Evolutionary conservation across 1,140 invertebrate genomes (phyloP).

Genomic region (Linepithema humile): DNA sequence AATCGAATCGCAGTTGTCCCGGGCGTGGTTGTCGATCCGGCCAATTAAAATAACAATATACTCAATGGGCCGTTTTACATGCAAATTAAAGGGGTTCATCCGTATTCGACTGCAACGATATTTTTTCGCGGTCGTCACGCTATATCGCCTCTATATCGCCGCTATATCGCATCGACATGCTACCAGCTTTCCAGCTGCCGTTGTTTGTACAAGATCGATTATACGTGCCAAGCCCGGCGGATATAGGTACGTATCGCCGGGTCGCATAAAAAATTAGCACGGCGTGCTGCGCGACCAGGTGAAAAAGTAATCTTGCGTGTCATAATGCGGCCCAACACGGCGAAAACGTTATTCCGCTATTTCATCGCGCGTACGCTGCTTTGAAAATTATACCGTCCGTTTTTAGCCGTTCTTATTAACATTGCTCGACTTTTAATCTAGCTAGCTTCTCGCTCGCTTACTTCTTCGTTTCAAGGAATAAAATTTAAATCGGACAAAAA

Average conservation of each 20-base stretch:
- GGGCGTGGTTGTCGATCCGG: constrained; percentile 15
- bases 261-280: constrained; percentile 18
- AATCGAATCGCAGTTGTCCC: constrained; percentile 62
- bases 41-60: constrained; percentile 74
- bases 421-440: not conserved
- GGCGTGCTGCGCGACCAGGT: not conserved
- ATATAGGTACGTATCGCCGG: not conserved
- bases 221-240: too few relatives aligned
- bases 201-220: not conserved
- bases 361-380: not conserved
- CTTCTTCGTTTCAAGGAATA: not conserved
- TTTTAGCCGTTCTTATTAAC: not conserved
- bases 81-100: constrained; percentile 65
- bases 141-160: too few relatives aligned
- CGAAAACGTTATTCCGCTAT: not conserved
- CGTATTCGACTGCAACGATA: constrained; percentile 58
- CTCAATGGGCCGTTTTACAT: constrained; percentile 69
- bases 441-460: not conserved
- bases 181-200: not conserved
- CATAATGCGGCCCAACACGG: not conserved
- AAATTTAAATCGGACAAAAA: not conserved
- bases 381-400: not conserved
- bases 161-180: not conserved
- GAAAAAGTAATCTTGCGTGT: constrained; percentile 8
- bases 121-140: constrained; percentile 52